Conservation (phyloP, 1,140 invertebrate species). For the Psix sp. region DNA sequence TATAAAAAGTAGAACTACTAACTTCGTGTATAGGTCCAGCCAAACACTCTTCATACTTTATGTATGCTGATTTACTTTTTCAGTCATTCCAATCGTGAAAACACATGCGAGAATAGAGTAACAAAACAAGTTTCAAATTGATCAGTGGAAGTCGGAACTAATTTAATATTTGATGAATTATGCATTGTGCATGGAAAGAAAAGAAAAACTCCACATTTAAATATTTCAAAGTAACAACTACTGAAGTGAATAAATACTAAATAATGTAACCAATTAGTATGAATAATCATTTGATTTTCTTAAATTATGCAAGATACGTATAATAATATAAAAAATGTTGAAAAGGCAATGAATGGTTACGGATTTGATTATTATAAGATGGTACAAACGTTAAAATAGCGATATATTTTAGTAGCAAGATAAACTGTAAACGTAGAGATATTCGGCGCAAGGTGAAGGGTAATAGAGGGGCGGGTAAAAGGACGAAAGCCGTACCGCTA, state of each 20-base stretch:
- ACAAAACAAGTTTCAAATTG: slow-evolving; percentile 5
- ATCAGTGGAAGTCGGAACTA: slow-evolving; percentile 5
- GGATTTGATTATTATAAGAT: slow-evolving; percentile 22
- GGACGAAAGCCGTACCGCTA: slow-evolving; percentile 66
- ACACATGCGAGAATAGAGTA: slow-evolving; percentile 6
- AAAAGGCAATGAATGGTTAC: slow-evolving; percentile 1
- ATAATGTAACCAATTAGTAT: no score
- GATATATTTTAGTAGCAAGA: slow-evolving; percentile 59
- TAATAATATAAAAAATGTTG: slow-evolving; percentile 1
- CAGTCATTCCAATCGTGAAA: slow-evolving; percentile 19
- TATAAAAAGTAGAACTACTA: slow-evolving; percentile 51
- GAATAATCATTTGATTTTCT: no score
- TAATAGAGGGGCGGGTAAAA: slow-evolving; percentile 65
- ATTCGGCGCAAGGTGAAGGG: slow-evolving; percentile 44
- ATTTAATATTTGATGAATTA: no score
- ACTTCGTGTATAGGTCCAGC: slow-evolving; percentile 28
- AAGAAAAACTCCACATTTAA: no score
- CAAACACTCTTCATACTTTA: slow-evolving; percentile 43
- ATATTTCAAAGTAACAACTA: no score
- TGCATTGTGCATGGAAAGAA: no score
- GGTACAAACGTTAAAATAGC: slow-evolving; percentile 37
- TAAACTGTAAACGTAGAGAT: slow-evolving; percentile 43
- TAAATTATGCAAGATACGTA: no score
- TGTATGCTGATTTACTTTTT: slow-evolving; percentile 47
- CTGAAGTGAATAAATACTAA: no score